These are phyloP conservation scores for Danio rerio DNA, from an alignment of 2,113 vertebrate genomes.

Conservation along the genomic window DNA sequence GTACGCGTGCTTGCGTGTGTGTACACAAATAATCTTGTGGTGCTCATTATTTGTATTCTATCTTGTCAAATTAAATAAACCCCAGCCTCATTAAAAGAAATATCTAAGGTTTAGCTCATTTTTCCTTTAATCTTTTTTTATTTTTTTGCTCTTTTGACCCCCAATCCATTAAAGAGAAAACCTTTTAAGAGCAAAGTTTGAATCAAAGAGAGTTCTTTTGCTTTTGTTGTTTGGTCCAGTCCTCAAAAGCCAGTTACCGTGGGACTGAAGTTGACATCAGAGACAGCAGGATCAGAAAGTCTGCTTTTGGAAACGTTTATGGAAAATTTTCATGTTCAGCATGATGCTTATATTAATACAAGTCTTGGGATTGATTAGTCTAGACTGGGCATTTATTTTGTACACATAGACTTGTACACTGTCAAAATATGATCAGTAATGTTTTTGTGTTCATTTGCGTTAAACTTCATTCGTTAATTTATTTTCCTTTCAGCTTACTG, in stretches of 20 bases:
- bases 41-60: constrained; percentile 1
- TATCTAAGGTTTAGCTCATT: neutral
- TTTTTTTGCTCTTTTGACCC: neutral
- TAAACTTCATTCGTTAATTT: too few relatives aligned
- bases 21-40: neutral
- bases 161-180: neutral
- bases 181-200: neutral
- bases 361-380: neutral
- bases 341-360: neutral
- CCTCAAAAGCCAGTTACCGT: neutral
- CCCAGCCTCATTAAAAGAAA: constrained; percentile 28
- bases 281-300: neutral
- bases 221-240: neutral
- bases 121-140: neutral
- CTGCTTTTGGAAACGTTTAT: neutral
- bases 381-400: too few relatives aligned
- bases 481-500: too few relatives aligned
- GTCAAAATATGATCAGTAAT: too few relatives aligned
- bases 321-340: neutral
- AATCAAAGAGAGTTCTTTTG: neutral
- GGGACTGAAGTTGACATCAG: neutral
- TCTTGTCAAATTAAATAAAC: neutral
- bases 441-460: too few relatives aligned
- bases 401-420: too few relatives aligned
- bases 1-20: neutral